Conservation (phyloP, 2,888 invertebrate genomes). For the Ophraella communa region DNA sequence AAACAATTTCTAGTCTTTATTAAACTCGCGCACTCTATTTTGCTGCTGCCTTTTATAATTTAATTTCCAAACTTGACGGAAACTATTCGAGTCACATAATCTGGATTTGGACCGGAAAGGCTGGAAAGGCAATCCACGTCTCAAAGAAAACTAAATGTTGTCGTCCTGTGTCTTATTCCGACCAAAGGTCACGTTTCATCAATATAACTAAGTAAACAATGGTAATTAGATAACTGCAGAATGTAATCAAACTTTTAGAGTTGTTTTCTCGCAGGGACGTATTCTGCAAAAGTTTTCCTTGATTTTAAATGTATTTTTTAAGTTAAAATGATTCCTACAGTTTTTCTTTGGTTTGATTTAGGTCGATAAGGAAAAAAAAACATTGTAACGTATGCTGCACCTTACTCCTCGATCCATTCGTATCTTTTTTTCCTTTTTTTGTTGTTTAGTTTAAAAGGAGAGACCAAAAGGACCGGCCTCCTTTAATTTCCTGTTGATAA, state of each 20-base stretch:
- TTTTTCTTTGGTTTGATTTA: no score
- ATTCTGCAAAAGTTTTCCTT: no score
- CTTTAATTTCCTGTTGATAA: conserved; percentile 33
- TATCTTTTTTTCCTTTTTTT: neutral
- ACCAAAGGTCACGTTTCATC: conserved; percentile 23
- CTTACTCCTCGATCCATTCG: neutral
- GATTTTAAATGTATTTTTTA: no score
- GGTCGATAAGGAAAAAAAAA: no score
- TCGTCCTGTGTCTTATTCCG: conserved; percentile 9
- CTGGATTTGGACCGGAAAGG: conserved; percentile 6
- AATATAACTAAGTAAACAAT: conserved; percentile 24
- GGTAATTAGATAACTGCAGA: conserved; percentile 22
- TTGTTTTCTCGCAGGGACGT: neutral
- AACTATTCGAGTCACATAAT: conserved; percentile 19
- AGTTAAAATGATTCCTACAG: no score
- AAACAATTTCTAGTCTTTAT: neutral
- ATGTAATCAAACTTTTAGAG: conserved; percentile 17
- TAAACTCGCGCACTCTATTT: conserved; percentile 3
- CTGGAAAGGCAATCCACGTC: conserved; percentile 10
- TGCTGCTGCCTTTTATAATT: conserved; percentile 6
- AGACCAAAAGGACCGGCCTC: conserved; percentile 14
- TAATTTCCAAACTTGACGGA: conserved; percentile 13
- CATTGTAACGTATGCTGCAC: neutral
- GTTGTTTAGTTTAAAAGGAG: neutral
- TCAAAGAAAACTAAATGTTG: conserved; percentile 18